Conservation (phyloP, 2,888 invertebrate species). For the Cremastinae sp. region DNA sequence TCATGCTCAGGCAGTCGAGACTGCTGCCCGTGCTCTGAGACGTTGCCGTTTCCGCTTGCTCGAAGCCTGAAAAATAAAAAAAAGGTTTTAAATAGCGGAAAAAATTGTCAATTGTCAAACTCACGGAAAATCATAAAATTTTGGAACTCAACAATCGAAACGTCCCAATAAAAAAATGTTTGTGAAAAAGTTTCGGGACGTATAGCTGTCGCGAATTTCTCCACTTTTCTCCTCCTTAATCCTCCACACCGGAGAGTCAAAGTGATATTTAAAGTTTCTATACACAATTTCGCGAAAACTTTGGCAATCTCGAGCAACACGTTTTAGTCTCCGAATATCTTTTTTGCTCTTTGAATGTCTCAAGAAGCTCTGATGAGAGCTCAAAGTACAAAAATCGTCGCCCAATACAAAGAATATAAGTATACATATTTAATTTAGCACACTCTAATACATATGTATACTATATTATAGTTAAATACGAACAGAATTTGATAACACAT, state of each 20-base stretch:
- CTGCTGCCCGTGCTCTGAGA: slow-evolving; percentile 82
- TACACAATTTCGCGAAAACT: slow-evolving; percentile 30
- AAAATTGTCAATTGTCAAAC: slow-evolving; percentile 16
- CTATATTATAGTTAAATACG: too few species aligned
- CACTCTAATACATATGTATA: too few species aligned
- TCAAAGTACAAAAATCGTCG: too few species aligned
- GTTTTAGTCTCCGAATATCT: background rate
- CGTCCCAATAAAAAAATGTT: slow-evolving; percentile 34
- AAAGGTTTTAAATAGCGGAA: background rate
- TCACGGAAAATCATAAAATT: background rate
- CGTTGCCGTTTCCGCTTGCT: slow-evolving; percentile 69
- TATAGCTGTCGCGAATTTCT: background rate
- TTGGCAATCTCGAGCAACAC: slow-evolving; percentile 29
- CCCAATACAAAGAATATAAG: too few species aligned
- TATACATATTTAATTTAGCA: too few species aligned
- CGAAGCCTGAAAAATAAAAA: slow-evolving; percentile 72
- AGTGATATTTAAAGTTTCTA: slow-evolving; percentile 49
- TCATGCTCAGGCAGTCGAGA: slow-evolving; percentile 86
- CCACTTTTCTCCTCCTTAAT: slow-evolving; percentile 4
- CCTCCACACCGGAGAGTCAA: slow-evolving; percentile 21
- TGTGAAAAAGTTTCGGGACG: slow-evolving; percentile 10
- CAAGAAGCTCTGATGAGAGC: background rate
- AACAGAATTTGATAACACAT: too few species aligned
- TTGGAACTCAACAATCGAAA: background rate
- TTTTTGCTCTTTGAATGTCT: too few species aligned